Conservation (phyloP, 2,797 vertebrate genomes). For the Cossypha polioptera region DNA sequence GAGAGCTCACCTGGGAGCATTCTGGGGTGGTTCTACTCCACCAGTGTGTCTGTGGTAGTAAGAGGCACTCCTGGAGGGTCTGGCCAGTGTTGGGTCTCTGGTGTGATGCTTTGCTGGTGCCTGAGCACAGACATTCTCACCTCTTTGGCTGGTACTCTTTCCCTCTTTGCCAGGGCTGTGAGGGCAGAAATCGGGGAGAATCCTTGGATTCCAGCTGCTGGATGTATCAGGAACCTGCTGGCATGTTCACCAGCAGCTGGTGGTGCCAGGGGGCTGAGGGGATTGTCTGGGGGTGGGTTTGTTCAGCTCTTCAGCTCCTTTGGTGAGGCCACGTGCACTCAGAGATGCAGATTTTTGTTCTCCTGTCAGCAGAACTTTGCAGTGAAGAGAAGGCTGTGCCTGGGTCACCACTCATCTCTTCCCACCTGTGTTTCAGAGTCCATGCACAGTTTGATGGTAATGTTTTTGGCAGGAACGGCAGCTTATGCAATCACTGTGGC, state of each 20-base stretch:
- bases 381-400: background rate
- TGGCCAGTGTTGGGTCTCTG: background rate
- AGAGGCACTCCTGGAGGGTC: background rate
- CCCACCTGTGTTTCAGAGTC: slow-evolving; percentile 22
- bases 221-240: background rate
- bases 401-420: slow-evolving; percentile 10
- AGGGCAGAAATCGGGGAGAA: background rate
- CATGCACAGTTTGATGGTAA: background rate
- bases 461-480: slow-evolving; percentile 25
- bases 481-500: background rate
- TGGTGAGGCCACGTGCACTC: background rate
- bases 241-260: background rate
- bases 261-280: background rate
- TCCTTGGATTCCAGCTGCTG: background rate
- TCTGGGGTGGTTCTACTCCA: background rate
- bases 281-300: background rate
- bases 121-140: accelerated
- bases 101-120: background rate
- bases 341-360: background rate
- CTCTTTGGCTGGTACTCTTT: background rate
- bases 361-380: background rate
- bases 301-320: background rate
- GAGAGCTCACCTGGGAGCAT: background rate
- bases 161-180: background rate
- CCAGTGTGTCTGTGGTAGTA: background rate